Evolutionary conservation across 2,797 vertebrate species (phyloP).

Genomic region (Synanceia verrucosa): DNA sequence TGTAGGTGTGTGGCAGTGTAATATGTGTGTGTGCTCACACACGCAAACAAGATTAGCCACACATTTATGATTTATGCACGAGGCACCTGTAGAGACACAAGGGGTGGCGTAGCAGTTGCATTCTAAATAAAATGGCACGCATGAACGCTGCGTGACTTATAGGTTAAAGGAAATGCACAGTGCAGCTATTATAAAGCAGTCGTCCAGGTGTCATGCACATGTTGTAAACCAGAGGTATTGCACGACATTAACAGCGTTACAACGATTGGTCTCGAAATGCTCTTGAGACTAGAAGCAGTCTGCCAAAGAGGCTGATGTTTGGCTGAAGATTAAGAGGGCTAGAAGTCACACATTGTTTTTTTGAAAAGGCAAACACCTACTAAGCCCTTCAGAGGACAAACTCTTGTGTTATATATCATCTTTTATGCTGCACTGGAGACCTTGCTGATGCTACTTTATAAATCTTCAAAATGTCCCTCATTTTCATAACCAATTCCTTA

Average conservation of each 20-base stretch:
- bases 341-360: constrained; percentile 39
- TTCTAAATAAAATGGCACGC: constrained; percentile 1
- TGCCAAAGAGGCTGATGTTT: constrained; percentile 53
- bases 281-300: constrained; percentile 34
- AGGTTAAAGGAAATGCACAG: not conserved
- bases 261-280: constrained; percentile 45
- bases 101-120: not conserved
- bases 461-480: constrained; percentile 45
- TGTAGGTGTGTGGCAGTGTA: constrained; percentile 5
- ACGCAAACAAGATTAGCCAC: constrained; percentile 15
- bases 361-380: constrained; percentile 41
- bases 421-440: constrained; percentile 45
- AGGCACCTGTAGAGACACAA: constrained; percentile 49
- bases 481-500: constrained; percentile 58
- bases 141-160: not conserved
- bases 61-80: constrained; percentile 57
- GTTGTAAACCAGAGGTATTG: constrained; percentile 37
- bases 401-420: constrained; percentile 45
- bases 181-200: not conserved
- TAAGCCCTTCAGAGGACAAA: constrained; percentile 66
- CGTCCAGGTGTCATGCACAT: constrained; percentile 21
- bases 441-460: constrained; percentile 50
- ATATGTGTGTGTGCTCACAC: not conserved
- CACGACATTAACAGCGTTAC: constrained; percentile 29
- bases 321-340: constrained; percentile 53